Evolutionary conservation across 2,797 vertebrate species (phyloP), one percentile per base, ranked within the genome.

Genomic region (Squalus acanthias): DNA sequence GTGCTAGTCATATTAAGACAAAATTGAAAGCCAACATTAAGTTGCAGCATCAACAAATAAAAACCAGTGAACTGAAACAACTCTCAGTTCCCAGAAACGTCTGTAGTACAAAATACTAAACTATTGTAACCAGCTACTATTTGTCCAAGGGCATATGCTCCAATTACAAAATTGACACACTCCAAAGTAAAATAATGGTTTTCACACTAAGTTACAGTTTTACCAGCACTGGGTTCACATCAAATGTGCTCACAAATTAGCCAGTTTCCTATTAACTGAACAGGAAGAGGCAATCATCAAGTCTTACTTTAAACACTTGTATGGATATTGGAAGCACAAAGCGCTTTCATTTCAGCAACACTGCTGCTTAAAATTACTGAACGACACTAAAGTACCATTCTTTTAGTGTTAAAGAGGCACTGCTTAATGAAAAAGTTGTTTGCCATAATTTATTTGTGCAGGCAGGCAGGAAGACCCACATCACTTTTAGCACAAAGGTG

Each of bases 121-220:
- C 67, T 74, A 95, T 17, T 74, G 67, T 69, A 95, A 95, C 93
- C 67, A 53, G 8, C 93, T 95, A 95, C 67, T 72, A 72, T 70
- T 69, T 69, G 9, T 53, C 46, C 12, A 95, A 57, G 13, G 39
- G 69, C 69, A 70, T 13, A 26, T 70, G 46, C 46, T 70, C 94
- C 22, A n/a, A 26, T 95, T 72, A 57, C 26, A 95, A 95, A 95
- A 33, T 6, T 74, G 94, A 29, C 10, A 7, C 46, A 95, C 39
- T 93, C 69, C 69, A 33, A 95, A 95, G 94, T 15, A 95, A 95
- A 50, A 95, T 95, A 74, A 94, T 94, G 46, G 69, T 74, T 95
- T 95, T 70, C 69, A 57, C 67, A 95, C 46, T 17, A 95, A 74
- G 94, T 95, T 95, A 95, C 9, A 72, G 46, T 95, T 74, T 72